Evolutionary conservation across 2,888 invertebrate species (phyloP).

Genomic region (Carabus problematicus): DNA sequence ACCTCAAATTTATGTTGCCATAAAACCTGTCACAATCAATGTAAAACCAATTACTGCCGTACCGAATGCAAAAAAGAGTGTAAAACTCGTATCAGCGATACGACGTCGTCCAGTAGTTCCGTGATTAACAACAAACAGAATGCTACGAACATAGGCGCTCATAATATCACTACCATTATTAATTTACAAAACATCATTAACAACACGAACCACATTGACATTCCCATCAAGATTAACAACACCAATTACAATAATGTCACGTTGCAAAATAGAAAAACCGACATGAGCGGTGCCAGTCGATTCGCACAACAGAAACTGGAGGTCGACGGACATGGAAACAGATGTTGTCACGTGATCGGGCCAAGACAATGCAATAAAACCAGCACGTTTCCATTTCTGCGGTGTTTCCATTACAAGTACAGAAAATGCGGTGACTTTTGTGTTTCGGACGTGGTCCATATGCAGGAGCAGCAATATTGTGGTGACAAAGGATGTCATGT

Average conservation of each 20-base stretch:
- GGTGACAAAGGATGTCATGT: constrained; percentile 49
- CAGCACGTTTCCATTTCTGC: constrained; percentile 49
- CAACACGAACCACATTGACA: constrained; percentile 57
- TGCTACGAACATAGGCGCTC: constrained; percentile 42
- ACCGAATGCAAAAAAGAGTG: constrained; percentile 33
- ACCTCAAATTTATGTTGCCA: constrained; percentile 56
- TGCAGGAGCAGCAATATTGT: constrained; percentile 53
- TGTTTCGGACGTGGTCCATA: constrained; percentile 54
- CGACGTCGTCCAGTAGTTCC: constrained; percentile 5
- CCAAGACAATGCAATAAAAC: constrained; percentile 55
- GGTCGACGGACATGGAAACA: constrained; percentile 27
- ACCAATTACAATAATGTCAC: constrained; percentile 58
- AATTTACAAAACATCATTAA: constrained; percentile 58
- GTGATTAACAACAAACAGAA: constrained; percentile 11
- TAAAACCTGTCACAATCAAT: constrained; percentile 55
- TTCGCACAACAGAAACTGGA: constrained; percentile 20
- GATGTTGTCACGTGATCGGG: constrained; percentile 56
- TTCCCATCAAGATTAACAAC: constrained; percentile 57
- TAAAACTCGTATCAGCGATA: constrained; percentile 30
- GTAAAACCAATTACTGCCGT: constrained; percentile 52
- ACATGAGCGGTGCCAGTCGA: no score
- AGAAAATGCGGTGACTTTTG: constrained; percentile 54
- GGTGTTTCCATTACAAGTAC: constrained; percentile 55
- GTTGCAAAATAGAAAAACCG: constrained; percentile 39
- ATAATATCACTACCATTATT: constrained; percentile 58